Base-by-base conservation (phyloP, 1,140 invertebrate species). In the Pseudoatta argentina region DNA sequence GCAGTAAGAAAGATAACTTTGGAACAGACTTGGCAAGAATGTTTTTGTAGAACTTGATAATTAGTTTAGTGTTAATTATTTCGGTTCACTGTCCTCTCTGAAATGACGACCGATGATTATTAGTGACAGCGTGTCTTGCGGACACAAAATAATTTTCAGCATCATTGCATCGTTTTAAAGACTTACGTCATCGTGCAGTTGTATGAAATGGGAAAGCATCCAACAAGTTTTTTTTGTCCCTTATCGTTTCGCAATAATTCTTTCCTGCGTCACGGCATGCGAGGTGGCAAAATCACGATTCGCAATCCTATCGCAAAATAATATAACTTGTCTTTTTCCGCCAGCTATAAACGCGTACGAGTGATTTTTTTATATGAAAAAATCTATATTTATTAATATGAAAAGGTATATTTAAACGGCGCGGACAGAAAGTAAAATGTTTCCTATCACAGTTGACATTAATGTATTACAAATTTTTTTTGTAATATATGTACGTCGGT, bases 211-310 rank as follows among this genome's bases (percentile, higher is more conserved):
- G 85, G 72, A 89, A 44, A 78, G 55, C 51, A 85, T 90, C 88
- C 88, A 75, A 90, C 88, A 75, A 90, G 51, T 73, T 57, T 61
- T 51, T 81, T 55, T 30, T 85, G 6, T 66, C 18, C 39, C 59
- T 18, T 63, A 48, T 79, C 66, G 73, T 89, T 90, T 85, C 73
- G 82, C 86, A 89, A 89, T 79, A 86, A 88, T 85, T 85, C 79
- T 77, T 88, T 66, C 66, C 12, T 78, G 72, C 34, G 48, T 21
- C 59, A 48, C 44, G 55, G 21, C 39, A 14, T 48, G 21, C 66
- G 64, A 69, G 18, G 10, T 59, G 72, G 61, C 66, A 64, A 73
- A 82, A 82, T 82, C 53, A 48, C 39, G 24, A 24, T 39, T 72
- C 8, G 51, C 63, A 63, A 48, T 85, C 55, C 44, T 16, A 21